A percentile compares a stretch with the other conserved stretches of the same genome.
These are phyloP conservation scores for Saccostrea glomerata DNA, from an alignment of 1,140 invertebrate species.

Conservation along the genomic window DNA sequence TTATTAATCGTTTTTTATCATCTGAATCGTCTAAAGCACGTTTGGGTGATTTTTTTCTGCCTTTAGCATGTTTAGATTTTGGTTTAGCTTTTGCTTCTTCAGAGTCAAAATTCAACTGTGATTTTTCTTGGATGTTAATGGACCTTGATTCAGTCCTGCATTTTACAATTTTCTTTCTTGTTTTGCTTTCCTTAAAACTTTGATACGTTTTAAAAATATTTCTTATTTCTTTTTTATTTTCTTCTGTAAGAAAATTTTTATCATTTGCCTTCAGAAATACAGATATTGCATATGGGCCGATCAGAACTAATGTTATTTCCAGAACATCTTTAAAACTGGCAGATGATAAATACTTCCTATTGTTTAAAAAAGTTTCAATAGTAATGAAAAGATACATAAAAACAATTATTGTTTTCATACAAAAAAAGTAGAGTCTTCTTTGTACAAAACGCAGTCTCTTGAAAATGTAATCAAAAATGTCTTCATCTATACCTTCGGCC, in stretches of 20 bases:
- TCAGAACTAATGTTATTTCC: not conserved
- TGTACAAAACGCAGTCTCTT: not conserved
- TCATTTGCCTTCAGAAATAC: not conserved
- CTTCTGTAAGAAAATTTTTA: not conserved
- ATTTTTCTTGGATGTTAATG: too few relatives aligned
- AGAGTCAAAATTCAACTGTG: too few relatives aligned
- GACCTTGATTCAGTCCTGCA: too few relatives aligned
- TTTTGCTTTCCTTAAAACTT: too few relatives aligned
- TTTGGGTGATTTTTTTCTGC: too few relatives aligned
- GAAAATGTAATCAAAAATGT: not conserved
- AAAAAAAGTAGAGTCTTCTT: not conserved
- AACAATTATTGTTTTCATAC: not conserved
- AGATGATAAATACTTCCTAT: not conserved
- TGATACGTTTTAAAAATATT: too few relatives aligned
- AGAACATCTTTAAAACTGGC: not conserved
- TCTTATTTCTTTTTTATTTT: not conserved
- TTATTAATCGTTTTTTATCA: too few relatives aligned
- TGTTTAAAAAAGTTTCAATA: not conserved
- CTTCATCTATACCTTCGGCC: not conserved
- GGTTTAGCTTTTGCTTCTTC: too few relatives aligned
- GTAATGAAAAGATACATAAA: constrained; percentile 1
- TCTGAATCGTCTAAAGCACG: too few relatives aligned
- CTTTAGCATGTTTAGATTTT: too few relatives aligned
- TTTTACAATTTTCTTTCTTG: too few relatives aligned
- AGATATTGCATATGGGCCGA: not conserved